Base-by-base conservation (phyloP, 2,888 invertebrate species). In the Scotopteryx bipunctaria region DNA sequence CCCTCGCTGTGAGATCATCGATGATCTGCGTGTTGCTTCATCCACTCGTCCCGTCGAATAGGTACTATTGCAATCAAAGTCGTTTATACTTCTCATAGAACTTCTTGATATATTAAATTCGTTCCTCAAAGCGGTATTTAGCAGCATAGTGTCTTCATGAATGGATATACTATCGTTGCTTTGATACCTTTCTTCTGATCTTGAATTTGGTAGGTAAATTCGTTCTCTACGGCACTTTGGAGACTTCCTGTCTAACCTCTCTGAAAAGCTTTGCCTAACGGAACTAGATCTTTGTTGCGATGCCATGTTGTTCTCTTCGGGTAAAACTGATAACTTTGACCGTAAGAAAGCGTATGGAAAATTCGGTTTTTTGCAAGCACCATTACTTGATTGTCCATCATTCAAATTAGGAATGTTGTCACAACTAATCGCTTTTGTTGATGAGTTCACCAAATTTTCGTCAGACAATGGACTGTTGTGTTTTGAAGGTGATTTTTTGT, bases 341-440 rank as follows among this genome's bases (percentile, higher is more conserved):
- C 95, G 92, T 16, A 95, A 83, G 73, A 95, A 95, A 2, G 95
- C 95, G 70, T 95, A 95, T 0, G 95, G 95, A 64, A 95, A 95
- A 66, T 93, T 94, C 1, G 93, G 93, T 57, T 94, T 93, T 64
- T 93, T 92, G 59, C 85, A 82, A 38, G 89, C 83, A 38, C 83
- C 76, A 58, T 91, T 91, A 55, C 77, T 87, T 23, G 78, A 73
- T 74, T 81, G 87, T 21, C 82, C 83, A 57, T 92, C 92, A 42
- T 73, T 72, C 60, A 93, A 83, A 69, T 92, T 92, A 50, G 93
- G 92, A 67, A 94, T 94, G 73, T 94, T 94, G 78, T 94, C 94
- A 78, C 94, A 94, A 79, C 94, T 94, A 57, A 93, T 88, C 5
- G 94, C 93, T 78, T 94, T 94, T 9, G 92, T 80, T 46, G 92